Evolutionary conservation across 2,113 vertebrate genomes (phyloP).

Genomic region (Catharus fuscescens): DNA sequence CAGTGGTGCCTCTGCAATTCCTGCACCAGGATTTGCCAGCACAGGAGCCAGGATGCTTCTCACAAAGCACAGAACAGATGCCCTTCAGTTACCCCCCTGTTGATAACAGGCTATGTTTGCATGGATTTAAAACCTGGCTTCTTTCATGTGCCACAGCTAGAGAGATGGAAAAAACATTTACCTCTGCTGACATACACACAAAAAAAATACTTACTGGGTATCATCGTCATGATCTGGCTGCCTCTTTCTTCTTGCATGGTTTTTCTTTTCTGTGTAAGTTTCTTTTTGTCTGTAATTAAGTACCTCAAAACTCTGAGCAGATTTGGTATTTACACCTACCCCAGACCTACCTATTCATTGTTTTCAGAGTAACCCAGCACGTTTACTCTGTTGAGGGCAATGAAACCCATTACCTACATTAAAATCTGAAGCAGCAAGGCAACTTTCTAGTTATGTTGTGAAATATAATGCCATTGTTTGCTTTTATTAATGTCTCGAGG

Average conservation of each 20-base stretch:
- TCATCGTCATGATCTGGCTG: not conserved
- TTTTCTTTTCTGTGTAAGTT: not conserved
- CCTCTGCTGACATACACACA: not conserved
- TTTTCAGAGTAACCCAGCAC: not conserved
- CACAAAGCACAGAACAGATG: not conserved
- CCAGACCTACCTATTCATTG: not conserved
- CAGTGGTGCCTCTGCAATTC: not conserved
- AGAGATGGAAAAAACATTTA: not conserved
- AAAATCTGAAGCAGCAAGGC: not conserved
- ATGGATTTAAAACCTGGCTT: not conserved
- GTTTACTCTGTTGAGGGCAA: not conserved
- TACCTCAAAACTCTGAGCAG: not conserved
- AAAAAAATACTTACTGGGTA: not conserved
- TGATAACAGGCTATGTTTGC: not conserved
- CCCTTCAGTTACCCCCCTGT: not conserved
- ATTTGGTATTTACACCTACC: not conserved
- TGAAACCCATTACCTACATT: not conserved
- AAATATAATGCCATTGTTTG: not conserved
- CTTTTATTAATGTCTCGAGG: not conserved
- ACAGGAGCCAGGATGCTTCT: rapidly evolving
- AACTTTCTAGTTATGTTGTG: slow-evolving; percentile 54
- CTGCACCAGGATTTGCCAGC: not conserved
- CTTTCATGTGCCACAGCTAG: not conserved
- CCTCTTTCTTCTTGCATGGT: not conserved
- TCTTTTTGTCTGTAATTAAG: not conserved